Evolutionary conservation across 2,797 vertebrate genomes (phyloP), one percentile per base, ranked within the genome.

Genomic region (Carduelis carduelis): DNA sequence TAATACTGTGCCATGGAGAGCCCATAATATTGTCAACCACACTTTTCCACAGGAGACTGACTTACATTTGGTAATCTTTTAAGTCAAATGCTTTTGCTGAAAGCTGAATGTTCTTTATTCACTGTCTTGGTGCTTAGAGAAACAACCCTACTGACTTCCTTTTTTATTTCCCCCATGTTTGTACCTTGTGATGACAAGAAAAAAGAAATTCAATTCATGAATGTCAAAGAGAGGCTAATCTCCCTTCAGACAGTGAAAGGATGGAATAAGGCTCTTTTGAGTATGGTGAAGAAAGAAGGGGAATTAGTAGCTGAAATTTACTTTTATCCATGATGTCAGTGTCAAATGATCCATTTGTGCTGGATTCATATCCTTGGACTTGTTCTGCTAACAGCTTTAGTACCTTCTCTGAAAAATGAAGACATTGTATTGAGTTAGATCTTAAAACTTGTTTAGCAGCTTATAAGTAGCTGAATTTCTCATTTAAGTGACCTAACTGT

Each of bases 171-270:
- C 24, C 39, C 24, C 28, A 32, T 49, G 7, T 22, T 21, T 69
- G 30, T 75, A 79, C 66, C 52, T 80, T 76, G 23, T 85, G 69
- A 52, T 90, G 57, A 43, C 34, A 89, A 83, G 43, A 68, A 83
- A 35, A 90, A 87, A 63, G 49, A 65, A 63, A 70, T 71, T 71
- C 55, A 64, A 14, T 83, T 92, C 35, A 8, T 70, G 23, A 64
- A 8, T 47, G 70, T 53, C 46, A 65, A 20, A 66, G 83, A 41
- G 64, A 53, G 13, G n/a, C 71, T 90, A 57, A 78, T 90, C 35
- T 86, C 14, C 14, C 15, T 83, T 80, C 64, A 92, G 80, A 44
- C 0, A 63, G 21, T 39, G 35, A 49, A 74, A 87, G 46, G 46
- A 23, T 41, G 49, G 20, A 91, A 50, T 69, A 90, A 90, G 24